Base-by-base conservation (phyloP, 2,113 vertebrate genomes). In the Sphaerodactylus townsendi region DNA sequence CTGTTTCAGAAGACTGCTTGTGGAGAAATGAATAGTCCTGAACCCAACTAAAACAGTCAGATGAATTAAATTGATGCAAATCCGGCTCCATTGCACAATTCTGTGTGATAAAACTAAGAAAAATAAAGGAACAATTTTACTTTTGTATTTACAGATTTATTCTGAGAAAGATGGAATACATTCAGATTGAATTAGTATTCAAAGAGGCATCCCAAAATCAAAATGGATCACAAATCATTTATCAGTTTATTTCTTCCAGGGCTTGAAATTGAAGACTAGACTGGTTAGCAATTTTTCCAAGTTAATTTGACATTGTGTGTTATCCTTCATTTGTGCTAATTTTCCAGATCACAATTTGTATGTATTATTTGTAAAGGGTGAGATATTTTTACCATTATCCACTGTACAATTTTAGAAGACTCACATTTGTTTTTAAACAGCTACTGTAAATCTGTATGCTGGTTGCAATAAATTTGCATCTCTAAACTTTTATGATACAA, bases 11-110 rank as follows among this genome's bases (percentile, higher is more conserved):
- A 92, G 53, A 86, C 4, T 50, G 59, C 59, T 81, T 68, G 35
- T 48, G 59, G 83, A 25, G 68, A 86, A 91, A 90, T 85, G 95
- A 90, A 75, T 1, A 87, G 65, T n/a, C 35, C 72, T 78, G 70
- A 85, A 90, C 87, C 23, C 85, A 83, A 77, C 76, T 84, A 25
- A 28, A 62, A 23, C 78, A 81, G 15, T 65, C 82, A 75, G 87
- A 82, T 90, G 70, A 93, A 90, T 93, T 90, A 93, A 93, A 94
- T 89, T 91, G 83, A 93, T 89, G 88, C 85, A 94, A 94, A 92
- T 92, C 84, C 62, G 30, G 53, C n/a, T 86, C 66, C 85, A 82
- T 87, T 81, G 85, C 56, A 92, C 8, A 89, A 77, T 64, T 74
- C 62, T 44, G 84, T 75, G 33, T 48, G 85, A 86, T 77, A 91